phyloP scores from a whole-genome alignment of 2,888 invertebrate genomes.

The Melieria picta region DNA sequence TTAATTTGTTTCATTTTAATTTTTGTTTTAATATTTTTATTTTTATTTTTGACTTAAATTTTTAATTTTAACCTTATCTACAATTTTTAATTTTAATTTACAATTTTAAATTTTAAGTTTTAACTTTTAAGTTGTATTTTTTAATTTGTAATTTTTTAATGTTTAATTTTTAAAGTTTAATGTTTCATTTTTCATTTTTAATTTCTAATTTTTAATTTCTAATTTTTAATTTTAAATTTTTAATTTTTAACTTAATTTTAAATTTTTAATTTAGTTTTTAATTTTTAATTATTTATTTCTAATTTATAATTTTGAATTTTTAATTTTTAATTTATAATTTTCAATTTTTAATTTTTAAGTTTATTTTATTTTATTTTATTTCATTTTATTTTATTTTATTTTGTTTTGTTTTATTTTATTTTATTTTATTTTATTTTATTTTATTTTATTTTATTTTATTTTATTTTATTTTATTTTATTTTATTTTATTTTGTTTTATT shows the following conservation, averaged over 20 bases:
- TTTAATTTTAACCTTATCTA: too few relatives aligned
- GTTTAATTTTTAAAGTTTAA: too few relatives aligned
- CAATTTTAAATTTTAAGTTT: too few relatives aligned
- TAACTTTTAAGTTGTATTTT: too few relatives aligned
- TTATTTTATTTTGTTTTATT: neutral
- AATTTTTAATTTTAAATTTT: conserved; percentile 8
- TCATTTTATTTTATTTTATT: neutral
- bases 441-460: neutral
- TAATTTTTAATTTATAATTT: neutral
- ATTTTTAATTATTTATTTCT: neutral
- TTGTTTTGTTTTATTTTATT: neutral
- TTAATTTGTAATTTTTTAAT: too few relatives aligned
- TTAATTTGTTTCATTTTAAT: neutral
- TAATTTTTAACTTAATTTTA: neutral
- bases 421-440: neutral
- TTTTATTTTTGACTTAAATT: too few relatives aligned
- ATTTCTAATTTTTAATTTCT: conserved; percentile 25
- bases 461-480: neutral
- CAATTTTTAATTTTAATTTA: too few relatives aligned
- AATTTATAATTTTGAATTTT: neutral
- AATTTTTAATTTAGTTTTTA: neutral
- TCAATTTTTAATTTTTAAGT: neutral
- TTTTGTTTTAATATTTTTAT: too few relatives aligned
- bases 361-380: neutral
- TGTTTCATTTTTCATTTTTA: conserved; percentile 36